These are phyloP conservation scores for Chloroceryle amazona DNA, from an alignment of 2,797 vertebrate species.

Conservation along the genomic window DNA sequence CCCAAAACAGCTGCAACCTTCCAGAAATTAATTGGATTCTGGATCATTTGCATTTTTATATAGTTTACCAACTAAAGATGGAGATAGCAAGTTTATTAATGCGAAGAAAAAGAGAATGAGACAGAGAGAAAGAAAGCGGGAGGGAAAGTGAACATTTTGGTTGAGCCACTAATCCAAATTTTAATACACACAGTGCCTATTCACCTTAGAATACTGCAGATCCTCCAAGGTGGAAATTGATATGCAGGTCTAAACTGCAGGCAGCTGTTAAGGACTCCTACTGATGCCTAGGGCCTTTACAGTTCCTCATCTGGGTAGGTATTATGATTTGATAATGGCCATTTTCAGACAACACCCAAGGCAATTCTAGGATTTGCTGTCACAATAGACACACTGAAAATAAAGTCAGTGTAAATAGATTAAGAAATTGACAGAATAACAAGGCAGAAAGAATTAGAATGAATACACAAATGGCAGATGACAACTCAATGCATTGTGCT, in stretches of 20 bases:
- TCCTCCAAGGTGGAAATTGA: constrained; percentile 64
- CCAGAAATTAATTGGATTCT: constrained; percentile 81
- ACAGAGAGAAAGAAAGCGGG: not conserved
- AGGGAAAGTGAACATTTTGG: not conserved
- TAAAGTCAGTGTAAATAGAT: constrained; percentile 81
- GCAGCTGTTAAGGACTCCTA: constrained; percentile 70
- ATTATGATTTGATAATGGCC: constrained; percentile 77
- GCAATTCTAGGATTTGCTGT: constrained; percentile 78
- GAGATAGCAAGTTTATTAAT: constrained; percentile 75
- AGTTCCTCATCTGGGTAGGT: constrained; percentile 67
- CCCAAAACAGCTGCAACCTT: constrained; percentile 78
- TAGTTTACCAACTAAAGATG: constrained; percentile 79
- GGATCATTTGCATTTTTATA: constrained; percentile 82
- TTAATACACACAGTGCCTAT: constrained; percentile 16
- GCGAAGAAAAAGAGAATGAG: constrained; percentile 53
- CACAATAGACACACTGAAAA: constrained; percentile 78
- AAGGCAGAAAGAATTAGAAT: constrained; percentile 77
- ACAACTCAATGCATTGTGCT: constrained; percentile 41
- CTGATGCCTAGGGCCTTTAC: constrained; percentile 67
- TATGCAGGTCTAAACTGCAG: constrained; percentile 52
- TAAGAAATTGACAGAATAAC: constrained; percentile 81
- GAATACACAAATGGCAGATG: constrained; percentile 59
- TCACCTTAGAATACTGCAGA: constrained; percentile 31
- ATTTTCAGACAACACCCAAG: constrained; percentile 78
- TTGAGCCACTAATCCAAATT: constrained; percentile 41